Base-by-base conservation (phyloP, 92 coral and sea anemone species). In the Virgularia gustaviana region DNA sequence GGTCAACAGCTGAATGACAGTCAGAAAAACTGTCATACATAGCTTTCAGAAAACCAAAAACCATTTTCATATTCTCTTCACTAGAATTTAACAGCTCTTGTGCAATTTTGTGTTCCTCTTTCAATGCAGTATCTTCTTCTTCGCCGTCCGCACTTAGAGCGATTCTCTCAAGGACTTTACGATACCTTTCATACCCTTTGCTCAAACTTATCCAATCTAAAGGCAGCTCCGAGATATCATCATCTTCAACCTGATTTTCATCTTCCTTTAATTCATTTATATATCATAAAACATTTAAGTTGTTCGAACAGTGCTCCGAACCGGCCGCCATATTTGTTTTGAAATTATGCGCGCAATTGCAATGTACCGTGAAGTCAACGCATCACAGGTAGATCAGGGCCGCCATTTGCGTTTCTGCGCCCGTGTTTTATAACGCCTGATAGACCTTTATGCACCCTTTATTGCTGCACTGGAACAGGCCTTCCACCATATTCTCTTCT, bases 311-410 rank as follows among this genome's bases (percentile, higher is more conserved):
- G n/a, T n/a, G n/a, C n/a, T n/a, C n/a, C n/a, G n/a, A n/a, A n/a
- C 22, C 18, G 18, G 15, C 55, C 55, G 55, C 55, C 55, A 47
- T 47, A 3, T 47, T 47, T 5, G 22, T 4, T 4, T 4, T 4
- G 22, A 47, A 47, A 15, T 63, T 35, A 6, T 6, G 37, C 33
- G 0, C 23, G 28, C 23, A 35, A 63, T 33, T 33, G 33, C n/a
- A n/a, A n/a, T n/a, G n/a, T 22, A 33, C 4, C 49, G 47, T 62
- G 76, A 63, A 63, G 63, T 9, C 18, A 43, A 63, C 45, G 76
- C 76, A 70, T 70, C 76, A 70, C 63, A 70, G 62, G 53, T 45
- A 70, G 75, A 70, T 45, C 75, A 70, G 45, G 75, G 75, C 49
- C 43, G 60, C 41, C 35, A 12, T 49, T 29, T 11, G 4, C 75